Evolutionary conservation across 2,888 invertebrate species (phyloP).

Genomic region (Meteorus cinctellus): DNA sequence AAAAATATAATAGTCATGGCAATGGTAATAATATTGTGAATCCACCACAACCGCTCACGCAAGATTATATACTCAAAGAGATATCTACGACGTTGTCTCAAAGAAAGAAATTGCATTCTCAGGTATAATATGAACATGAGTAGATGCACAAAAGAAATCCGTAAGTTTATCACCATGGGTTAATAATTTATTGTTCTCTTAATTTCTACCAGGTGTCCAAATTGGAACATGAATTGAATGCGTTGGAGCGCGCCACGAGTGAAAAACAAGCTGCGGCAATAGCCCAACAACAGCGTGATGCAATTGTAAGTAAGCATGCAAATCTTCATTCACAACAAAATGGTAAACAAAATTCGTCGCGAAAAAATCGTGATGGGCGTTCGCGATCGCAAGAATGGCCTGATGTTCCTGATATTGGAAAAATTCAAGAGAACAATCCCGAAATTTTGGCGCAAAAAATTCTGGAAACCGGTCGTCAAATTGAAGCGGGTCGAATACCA

Average conservation of each 20-base stretch:
- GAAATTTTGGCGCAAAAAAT: conserved; percentile 93
- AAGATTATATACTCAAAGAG: conserved; percentile 89
- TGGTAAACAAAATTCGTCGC: conserved; percentile 72
- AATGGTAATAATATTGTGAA: conserved; percentile 78
- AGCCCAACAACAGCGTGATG: conserved; percentile 65
- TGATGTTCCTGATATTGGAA: conserved; percentile 90
- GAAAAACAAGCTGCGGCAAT: conserved; percentile 77
- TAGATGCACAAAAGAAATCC: neutral
- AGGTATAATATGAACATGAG: conserved; percentile 73
- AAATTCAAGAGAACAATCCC: conserved; percentile 94
- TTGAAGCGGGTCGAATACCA: conserved; percentile 85
- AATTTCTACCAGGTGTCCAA: conserved; percentile 75
- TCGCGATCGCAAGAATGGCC: conserved; percentile 93
- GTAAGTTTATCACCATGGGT: neutral
- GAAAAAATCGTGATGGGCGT: conserved; percentile 83
- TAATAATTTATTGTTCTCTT: conserved; percentile 12
- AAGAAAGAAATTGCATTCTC: conserved; percentile 87
- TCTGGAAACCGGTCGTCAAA: conserved; percentile 90
- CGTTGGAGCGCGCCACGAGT: conserved; percentile 83
- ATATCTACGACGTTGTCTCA: conserved; percentile 89
- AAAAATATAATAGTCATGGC: conserved; percentile 79
- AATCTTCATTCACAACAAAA: conserved; percentile 64
- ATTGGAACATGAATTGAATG: conserved; percentile 85
- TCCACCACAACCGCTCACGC: conserved; percentile 78
- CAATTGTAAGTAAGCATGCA: conserved; percentile 59